phyloP scores from a whole-genome alignment of 1,140 invertebrate species.

The Hylyphantes graminicola region DNA sequence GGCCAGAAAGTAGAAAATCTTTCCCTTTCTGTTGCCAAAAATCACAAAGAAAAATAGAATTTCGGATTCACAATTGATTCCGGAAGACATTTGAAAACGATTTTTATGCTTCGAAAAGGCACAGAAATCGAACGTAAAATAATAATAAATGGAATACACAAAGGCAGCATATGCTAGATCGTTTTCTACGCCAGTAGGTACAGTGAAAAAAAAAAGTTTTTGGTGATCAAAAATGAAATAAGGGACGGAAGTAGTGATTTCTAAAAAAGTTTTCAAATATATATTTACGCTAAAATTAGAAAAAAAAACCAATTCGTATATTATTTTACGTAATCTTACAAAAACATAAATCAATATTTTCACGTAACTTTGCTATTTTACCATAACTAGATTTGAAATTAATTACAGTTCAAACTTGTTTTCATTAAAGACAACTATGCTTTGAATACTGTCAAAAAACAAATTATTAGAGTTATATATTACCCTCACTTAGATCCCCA shows the following conservation, averaged over 20 bases:
- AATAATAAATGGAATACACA: background rate
- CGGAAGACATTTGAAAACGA: slow-evolving; percentile 46
- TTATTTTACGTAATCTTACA: too few relatives aligned
- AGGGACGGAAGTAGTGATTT: background rate
- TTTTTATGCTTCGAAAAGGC: slow-evolving; percentile 8
- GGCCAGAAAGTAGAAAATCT: slow-evolving; percentile 1
- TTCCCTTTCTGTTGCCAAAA: slow-evolving; percentile 1
- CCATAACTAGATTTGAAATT: too few relatives aligned
- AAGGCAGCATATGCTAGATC: background rate
- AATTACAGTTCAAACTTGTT: too few relatives aligned
- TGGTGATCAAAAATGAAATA: slow-evolving; percentile 51
- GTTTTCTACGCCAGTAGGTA: slow-evolving; percentile 9
- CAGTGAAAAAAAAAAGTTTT: slow-evolving; percentile 44
- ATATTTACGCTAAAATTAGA: too few relatives aligned
- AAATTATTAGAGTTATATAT: too few relatives aligned
- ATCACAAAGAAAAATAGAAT: slow-evolving; percentile 24
- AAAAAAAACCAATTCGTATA: too few relatives aligned
- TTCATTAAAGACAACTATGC: too few relatives aligned
- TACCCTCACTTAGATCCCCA: too few relatives aligned
- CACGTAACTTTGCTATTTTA: too few relatives aligned
- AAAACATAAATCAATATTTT: too few relatives aligned
- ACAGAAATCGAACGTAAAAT: background rate
- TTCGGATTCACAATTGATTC: slow-evolving; percentile 59
- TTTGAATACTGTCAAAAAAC: too few relatives aligned
- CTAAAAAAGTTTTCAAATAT: background rate